Base-by-base conservation (phyloP, 2,113 vertebrate genomes). In the Boleophthalmus pectinirostris region DNA sequence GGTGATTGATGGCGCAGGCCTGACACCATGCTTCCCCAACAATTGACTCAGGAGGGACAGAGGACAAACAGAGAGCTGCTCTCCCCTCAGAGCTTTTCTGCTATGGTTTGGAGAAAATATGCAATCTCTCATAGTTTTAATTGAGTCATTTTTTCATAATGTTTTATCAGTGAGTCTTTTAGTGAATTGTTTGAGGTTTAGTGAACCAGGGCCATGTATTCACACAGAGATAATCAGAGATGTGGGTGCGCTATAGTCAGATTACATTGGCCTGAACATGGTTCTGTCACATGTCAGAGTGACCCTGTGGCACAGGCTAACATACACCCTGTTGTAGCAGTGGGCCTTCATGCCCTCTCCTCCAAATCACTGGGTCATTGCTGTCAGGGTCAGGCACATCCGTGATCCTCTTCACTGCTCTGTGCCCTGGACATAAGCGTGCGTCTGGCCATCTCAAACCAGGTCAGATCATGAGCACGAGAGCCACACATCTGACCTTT, bases 1-100 rank as follows among this genome's bases (percentile, higher is more conserved):
- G 84, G 91, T 94, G 93, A 94, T 94, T 94, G 93, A 94, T 94
- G 93, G 93, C 84, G 67, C 84, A 88, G 89, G 91, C 88, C 90
- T 92, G 92, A 93, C 93, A 93, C 92, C 88, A 90, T 87, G 91
- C 91, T 88, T 89, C 86, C 82, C 84, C 85, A 93, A 94, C 93
- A 94, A 94, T 94, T 90, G 90, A 89, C 90, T 92, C 87, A 90
- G 90, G 89, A 92, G 91, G 92, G 89, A 89, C 86, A 74, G 87
- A 88, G 88, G 86, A 91, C 79, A 86, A 93, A 89, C 89, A 85
- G 88, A 91, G 89, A 82, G 83, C 90, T 80, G 67, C 68, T 86
- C 89, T 88, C 90, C 88, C 91, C 91, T 90, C 81, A 65, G 78
- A 3, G 80, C 85, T 86, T 90, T 92, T 91, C 85, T 93, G 86